These are phyloP conservation scores for Melanogrammus aeglefinus DNA, from an alignment of 2,797 vertebrate genomes.

Conservation along the genomic window DNA sequence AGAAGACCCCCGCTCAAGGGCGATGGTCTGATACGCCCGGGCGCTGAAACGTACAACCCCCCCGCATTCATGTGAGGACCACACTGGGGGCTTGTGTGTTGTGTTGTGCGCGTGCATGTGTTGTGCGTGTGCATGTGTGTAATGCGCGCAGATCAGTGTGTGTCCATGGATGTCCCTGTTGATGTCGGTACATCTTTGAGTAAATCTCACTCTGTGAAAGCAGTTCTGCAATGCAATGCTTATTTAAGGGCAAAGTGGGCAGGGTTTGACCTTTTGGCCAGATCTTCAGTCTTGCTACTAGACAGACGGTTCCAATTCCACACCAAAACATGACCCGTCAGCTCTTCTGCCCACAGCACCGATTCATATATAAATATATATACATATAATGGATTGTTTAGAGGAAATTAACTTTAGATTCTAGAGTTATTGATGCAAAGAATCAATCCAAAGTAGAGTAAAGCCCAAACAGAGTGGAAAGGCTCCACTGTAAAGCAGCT, in stretches of 20 bases:
- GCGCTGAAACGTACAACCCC: constrained; percentile 62
- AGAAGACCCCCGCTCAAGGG: constrained; percentile 82
- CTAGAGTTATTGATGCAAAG: neutral
- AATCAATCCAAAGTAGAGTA: neutral
- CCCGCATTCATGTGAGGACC: neutral
- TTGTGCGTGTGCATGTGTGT: no score
- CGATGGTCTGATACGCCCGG: constrained; percentile 84
- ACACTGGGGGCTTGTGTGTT: neutral
- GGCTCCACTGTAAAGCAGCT: neutral
- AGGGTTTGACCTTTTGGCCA: neutral
- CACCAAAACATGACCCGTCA: neutral
- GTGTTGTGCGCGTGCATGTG: no score
- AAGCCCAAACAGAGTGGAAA: neutral
- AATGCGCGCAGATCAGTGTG: neutral
- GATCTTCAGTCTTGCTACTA: neutral
- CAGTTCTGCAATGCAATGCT: neutral
- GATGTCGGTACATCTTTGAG: neutral
- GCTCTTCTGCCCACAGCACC: neutral
- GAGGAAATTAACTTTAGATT: neutral
- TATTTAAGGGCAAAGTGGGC: neutral
- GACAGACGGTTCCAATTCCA: neutral
- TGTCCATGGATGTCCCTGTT: neutral
- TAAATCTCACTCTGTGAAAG: no score
- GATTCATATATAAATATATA: neutral
- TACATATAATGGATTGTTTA: neutral